Conservation (phyloP, 2,113 vertebrate species). For the Harpagus bidentatus region DNA sequence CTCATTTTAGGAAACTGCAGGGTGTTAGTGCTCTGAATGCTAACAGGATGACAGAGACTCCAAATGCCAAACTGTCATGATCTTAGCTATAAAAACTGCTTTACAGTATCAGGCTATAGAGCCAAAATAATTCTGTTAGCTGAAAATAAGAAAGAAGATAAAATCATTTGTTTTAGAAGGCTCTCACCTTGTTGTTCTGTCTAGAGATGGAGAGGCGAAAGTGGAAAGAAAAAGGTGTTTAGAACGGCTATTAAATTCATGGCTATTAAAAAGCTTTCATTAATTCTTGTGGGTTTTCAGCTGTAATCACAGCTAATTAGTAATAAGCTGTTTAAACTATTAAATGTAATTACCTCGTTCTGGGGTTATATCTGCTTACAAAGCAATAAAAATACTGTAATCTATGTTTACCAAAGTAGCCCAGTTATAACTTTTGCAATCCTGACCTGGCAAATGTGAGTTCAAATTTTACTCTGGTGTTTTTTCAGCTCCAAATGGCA, state of each 20-base stretch:
- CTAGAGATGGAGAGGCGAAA: background rate
- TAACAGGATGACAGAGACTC: background rate
- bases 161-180: background rate
- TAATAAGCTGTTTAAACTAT: constrained; percentile 15
- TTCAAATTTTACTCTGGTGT: background rate
- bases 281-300: constrained; percentile 1
- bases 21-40: background rate
- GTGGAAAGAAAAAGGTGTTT: background rate
- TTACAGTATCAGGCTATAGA: background rate
- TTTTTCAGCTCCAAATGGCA: background rate
- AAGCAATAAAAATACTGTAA: background rate
- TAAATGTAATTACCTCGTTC: constrained; percentile 4
- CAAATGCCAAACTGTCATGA: background rate
- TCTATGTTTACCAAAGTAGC: background rate
- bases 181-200: background rate
- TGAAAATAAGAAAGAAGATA: background rate
- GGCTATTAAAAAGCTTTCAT: background rate
- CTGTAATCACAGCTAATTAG: constrained; percentile 10
- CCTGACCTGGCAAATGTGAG: background rate
- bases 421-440: background rate
- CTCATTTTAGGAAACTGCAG: background rate
- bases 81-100: background rate
- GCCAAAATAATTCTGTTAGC: background rate
- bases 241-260: background rate
- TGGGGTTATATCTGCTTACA: background rate